Evolutionary conservation across 2,797 vertebrate genomes (phyloP).

Genomic region (Potorous gilbertii): DNA sequence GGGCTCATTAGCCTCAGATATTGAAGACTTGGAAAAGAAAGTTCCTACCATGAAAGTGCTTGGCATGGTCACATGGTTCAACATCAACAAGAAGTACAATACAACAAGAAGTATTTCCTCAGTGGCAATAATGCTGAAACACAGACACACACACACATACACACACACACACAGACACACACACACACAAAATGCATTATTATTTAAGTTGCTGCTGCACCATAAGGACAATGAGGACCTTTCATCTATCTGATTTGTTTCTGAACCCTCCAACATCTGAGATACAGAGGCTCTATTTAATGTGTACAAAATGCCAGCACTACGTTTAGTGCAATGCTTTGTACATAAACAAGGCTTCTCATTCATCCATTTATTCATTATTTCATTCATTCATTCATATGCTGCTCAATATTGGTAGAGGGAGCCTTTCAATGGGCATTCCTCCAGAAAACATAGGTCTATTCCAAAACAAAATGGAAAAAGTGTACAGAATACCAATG

Average conservation of each 20-base stretch:
- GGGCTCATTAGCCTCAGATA: not conserved
- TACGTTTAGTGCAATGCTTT: not conserved
- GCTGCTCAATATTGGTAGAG: not conserved
- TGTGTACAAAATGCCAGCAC: not conserved
- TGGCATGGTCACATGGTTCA: not conserved
- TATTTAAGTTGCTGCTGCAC: not conserved
- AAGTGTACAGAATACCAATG: not conserved
- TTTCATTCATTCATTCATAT: not conserved
- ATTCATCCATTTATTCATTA: not conserved
- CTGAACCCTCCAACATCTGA: not conserved
- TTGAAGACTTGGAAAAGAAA: not conserved
- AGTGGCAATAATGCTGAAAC: not conserved
- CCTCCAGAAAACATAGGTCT: not conserved
- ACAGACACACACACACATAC: no score
- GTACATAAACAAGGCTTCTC: not conserved
- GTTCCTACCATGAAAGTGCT: not conserved
- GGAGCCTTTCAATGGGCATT: not conserved
- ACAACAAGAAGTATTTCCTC: not conserved
- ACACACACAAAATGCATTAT: not conserved
- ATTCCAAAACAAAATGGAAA: not conserved
- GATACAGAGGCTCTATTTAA: not conserved
- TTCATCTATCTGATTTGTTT: not conserved
- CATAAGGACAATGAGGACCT: not conserved
- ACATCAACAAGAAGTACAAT: not conserved
- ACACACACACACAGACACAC: no score